Base-by-base conservation (phyloP, 2,797 vertebrate species). In the Hypotaenidia philippensis region DNA sequence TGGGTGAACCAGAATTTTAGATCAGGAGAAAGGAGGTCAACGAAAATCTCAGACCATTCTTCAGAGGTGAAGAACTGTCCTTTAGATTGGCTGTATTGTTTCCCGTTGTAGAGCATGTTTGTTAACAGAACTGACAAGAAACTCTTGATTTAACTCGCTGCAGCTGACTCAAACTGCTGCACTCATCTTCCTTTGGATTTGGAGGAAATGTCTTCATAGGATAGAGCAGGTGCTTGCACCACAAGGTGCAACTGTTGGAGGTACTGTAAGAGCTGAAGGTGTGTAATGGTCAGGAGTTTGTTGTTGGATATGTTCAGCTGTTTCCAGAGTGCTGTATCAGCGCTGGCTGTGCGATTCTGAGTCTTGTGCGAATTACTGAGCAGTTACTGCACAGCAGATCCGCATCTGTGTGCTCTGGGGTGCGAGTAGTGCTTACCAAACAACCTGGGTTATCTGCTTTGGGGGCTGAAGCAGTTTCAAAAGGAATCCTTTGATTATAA, bases 1-100 rank as follows among this genome's bases (percentile, higher is more conserved):
- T 0, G 83, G 84, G 86, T 66, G 95, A 90, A 81, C 56, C 74
- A 91, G 60, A 61, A 53, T 53, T 93, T 88, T 38, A 82, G 49
- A 68, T 50, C 27, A 91, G 81, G 52, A 61, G 41, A 13, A 13
- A 80, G 26, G 40, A 72, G n/a, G 19, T 80, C 64, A 25, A 17
- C 64, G 26, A 61, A 86, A 61, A 76, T 57, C 52, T 85, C 50
- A n/a, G 57, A 36, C 90, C 29, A 20, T 61, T 87, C n/a, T 89
- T 89, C 61, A 49, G 75, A 81, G 84, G 31, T 2, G 10, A 61
- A 71, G 75, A 88, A 87, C 49, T 44, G 20, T 47, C 52, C 56
- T 55, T 65, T 61, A 72, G 55, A 14, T n/a, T 13, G 6, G 25
- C 83, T 78, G 18, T 44, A 5, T 14, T 44, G 25, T 50, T 91